Base-by-base conservation (phyloP, 2,113 vertebrate genomes). In the Hucho hucho region DNA sequence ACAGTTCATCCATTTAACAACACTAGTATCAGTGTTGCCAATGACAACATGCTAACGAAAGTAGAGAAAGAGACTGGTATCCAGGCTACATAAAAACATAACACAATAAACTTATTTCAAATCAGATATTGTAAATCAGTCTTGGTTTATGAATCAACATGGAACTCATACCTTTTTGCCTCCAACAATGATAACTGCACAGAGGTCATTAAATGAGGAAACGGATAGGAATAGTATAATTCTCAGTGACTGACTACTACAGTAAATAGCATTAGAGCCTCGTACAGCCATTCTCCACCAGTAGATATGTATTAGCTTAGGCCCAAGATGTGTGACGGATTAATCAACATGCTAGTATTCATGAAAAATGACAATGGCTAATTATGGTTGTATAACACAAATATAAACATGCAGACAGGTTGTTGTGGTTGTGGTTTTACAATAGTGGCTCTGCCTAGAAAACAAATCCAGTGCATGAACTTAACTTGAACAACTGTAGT, bases 381-480 rank as follows among this genome's bases (percentile, higher is more conserved):
- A 9, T 61, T 2, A 22, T 61, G 6, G 4, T 61, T 22, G 6
- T 24, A 59, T 59, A 61, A 22, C 18, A 61, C 18, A 61, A 7
- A 61, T 56, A 56, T 56, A 1, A 18, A 56, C 53, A 56, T 18
- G 58, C 58, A n/a, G 58, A 61, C 6, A 61, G 58, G 9, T 43
- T 43, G 37, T 43, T 43, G 37, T 43, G 28, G 28, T 28, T 28
- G 28, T 28, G 16, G 58, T 4, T 61, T 61, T 22, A 61, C 58
- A 61, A 22, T 22, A 22, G n/a, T 61, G 18, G 5, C n/a, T 6
- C 14, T 56, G 14, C 14, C 53, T 56, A 22, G 58, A 22, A 61
- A 20, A 61, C 14, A 56, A 56, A 83, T 89, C 32, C 74, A 88
- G 83, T 88, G 86, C 83, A 76, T 67, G 16, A 66, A 81, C 82